Conservation (phyloP, 1,140 invertebrate species). For the Leguminivora glycinivorella region DNA sequence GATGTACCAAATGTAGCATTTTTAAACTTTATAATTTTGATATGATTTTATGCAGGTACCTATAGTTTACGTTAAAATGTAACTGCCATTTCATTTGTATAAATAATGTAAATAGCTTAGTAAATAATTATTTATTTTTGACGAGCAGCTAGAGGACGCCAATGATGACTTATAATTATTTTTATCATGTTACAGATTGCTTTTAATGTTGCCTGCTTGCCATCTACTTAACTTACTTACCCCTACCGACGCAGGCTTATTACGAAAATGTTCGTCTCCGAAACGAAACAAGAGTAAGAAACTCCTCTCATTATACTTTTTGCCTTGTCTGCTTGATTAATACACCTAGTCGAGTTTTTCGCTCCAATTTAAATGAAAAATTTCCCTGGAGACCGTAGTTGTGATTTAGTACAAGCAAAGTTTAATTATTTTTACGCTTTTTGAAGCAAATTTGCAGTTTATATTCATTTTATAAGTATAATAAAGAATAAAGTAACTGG, state of each 20-base stretch:
- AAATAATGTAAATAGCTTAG: no score
- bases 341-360: conserved; percentile 48
- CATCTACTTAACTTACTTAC: no score
- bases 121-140: no score
- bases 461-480: not conserved
- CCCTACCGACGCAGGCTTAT: not conserved
- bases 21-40: no score
- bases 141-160: no score
- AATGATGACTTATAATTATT: no score
- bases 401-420: conserved; percentile 38
- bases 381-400: conserved; percentile 59
- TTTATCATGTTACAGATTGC: no score
- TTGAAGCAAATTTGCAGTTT: not conserved
- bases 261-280: not conserved
- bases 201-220: no score
- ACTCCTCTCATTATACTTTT: conserved; percentile 52
- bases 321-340: conserved; percentile 55
- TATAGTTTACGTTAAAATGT: no score
- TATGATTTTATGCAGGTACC: no score
- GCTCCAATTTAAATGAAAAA: conserved; percentile 70
- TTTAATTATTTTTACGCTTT: not conserved
- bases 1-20: no score
- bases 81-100: no score
- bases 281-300: conserved; percentile 22
- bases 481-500: not conserved